Percentiles rank a stretch among this genome's conserved stretches.
phyloP scores from a whole-genome alignment of 2,797 vertebrate species.

The Halcyon badia region DNA sequence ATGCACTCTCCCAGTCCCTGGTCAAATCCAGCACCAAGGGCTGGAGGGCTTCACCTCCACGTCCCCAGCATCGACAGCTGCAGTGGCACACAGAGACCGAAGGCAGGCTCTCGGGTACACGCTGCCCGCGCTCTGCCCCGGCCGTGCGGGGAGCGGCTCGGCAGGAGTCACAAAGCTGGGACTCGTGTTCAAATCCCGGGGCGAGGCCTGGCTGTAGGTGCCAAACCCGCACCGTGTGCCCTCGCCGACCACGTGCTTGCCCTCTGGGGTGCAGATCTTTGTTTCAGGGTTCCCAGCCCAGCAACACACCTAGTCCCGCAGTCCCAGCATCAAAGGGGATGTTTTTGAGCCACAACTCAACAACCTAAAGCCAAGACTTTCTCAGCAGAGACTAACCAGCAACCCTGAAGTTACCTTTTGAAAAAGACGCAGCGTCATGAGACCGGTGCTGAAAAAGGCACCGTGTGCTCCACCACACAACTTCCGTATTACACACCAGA shows the following conservation, averaged over 20 bases:
- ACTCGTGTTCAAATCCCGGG: background rate
- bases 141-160: accelerated
- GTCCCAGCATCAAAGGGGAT: background rate
- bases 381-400: background rate
- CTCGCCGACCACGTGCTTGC: accelerated
- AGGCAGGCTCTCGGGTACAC: background rate
- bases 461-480: background rate
- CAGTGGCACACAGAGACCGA: background rate
- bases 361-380: background rate
- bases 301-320: background rate
- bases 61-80: background rate
- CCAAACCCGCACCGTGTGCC: accelerated
- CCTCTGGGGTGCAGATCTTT: background rate
- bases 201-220: background rate
- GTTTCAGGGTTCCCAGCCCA: background rate
- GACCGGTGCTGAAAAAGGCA: background rate
- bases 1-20: background rate
- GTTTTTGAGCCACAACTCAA: background rate
- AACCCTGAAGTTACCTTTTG: background rate
- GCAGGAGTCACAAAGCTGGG: background rate
- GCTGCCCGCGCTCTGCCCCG: accelerated
- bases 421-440: background rate
- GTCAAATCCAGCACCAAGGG: background rate
- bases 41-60: background rate
- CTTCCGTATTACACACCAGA: accelerated